Base-by-base conservation (phyloP, 2,888 invertebrate genomes). In the Alcis repandata region DNA sequence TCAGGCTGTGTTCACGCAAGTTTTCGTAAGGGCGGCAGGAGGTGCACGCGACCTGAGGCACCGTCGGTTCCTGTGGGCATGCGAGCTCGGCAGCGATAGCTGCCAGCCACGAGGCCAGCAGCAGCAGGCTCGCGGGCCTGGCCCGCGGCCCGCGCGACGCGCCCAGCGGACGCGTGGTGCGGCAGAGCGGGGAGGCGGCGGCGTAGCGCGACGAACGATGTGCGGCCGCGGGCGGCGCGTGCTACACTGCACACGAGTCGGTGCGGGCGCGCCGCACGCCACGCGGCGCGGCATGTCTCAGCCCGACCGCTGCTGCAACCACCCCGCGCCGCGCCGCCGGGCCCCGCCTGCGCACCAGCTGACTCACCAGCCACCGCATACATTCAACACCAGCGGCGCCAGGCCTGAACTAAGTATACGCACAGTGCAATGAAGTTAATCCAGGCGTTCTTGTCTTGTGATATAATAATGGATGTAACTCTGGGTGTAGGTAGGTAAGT, bases 1-100 rank as follows among this genome's bases (percentile, higher is more conserved):
- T 94, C 68, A 96, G 89, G 79, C 94, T 95, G 76, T 95, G 93
- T 76, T 94, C 94, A 73, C 95, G 94, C 58, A 94, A 91, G 84
- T 94, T 94, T 75, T 95, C 94, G 74, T 94, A 83, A 41, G 94
- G 86, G 68, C 94, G 94, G 79, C 95, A 95, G 71, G 94, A 90
- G 76, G 93, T 88, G 82, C 95, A 95, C 73, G 90, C 86, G 69
- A 83, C 78, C 60, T 83, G 83, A 67, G 86, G 75, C 71, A 86
- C 74, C 70, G 88, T 83, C 27, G 84, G 80, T 68, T 89, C 88
- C 78, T 87, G 86, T 20, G 87, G 89, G 73, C 92, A 92, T 79
- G 91, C 87, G 72, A 83, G 83, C 74, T 91, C 90, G 79, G 90
- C 87, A 79, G 86, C 84, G 77, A 82, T 88, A 81, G 87, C 91